Conservation (phyloP, 2,888 invertebrate genomes). For the Zaprionus obscuricornis region DNA sequence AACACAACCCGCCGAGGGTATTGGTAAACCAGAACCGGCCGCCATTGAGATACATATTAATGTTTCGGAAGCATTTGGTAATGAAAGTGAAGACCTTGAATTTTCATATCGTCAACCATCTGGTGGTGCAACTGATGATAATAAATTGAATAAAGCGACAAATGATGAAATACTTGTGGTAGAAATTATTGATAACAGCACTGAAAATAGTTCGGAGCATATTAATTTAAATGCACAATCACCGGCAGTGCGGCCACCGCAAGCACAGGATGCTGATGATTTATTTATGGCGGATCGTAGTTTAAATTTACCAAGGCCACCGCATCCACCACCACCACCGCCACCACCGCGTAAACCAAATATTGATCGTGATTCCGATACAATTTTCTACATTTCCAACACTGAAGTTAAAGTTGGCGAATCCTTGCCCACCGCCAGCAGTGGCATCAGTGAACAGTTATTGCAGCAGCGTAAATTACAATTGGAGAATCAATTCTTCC, state of each 20-base stretch:
- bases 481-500: slow-evolving; percentile 82
- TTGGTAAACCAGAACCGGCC: slow-evolving; percentile 80
- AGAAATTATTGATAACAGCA: slow-evolving; percentile 78
- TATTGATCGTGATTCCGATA: slow-evolving; percentile 83
- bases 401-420: slow-evolving; percentile 84
- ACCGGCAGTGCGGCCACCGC: slow-evolving; percentile 59
- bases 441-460: slow-evolving; percentile 11
- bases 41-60: slow-evolving; percentile 83
- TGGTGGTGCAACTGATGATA: slow-evolving; percentile 29
- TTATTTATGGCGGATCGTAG: slow-evolving; percentile 81
- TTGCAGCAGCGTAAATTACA: slow-evolving; percentile 71
- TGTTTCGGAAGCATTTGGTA: slow-evolving; percentile 81
- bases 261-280: slow-evolving; percentile 71
- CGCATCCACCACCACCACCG: slow-evolving; percentile 35
- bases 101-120: slow-evolving; percentile 79
- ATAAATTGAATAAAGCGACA: too few relatives aligned
- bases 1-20: slow-evolving; percentile 62
- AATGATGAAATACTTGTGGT: slow-evolving; percentile 82
- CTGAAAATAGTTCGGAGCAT: slow-evolving; percentile 68
- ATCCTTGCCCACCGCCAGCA: slow-evolving; percentile 74
- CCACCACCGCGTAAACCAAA: slow-evolving; percentile 66
- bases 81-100: slow-evolving; percentile 81
- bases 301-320: slow-evolving; percentile 51
- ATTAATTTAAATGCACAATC: slow-evolving; percentile 59
- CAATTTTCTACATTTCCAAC: slow-evolving; percentile 84